Conservation (phyloP, 2,888 invertebrate species). For the Perdita meconis region DNA sequence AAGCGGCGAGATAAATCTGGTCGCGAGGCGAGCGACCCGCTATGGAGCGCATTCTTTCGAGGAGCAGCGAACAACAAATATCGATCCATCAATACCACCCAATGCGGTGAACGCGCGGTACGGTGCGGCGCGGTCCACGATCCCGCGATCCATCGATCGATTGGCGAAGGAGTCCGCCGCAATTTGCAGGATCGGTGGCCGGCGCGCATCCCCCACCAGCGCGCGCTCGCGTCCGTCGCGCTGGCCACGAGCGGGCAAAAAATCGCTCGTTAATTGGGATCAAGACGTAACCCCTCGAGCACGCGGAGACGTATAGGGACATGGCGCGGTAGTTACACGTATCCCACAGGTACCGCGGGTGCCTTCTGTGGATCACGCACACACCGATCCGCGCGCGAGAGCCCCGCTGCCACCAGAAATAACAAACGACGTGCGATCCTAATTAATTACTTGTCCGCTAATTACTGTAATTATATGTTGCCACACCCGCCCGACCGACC, state of each 20-base stretch:
- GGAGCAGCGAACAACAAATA: slow-evolving; percentile 47
- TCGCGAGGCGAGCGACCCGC: slow-evolving; percentile 26
- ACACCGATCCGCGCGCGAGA: slow-evolving; percentile 43
- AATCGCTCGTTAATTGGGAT: slow-evolving; percentile 76
- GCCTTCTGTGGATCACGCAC: slow-evolving; percentile 58
- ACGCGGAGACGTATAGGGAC: slow-evolving; percentile 68
- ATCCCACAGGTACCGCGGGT: slow-evolving; percentile 68
- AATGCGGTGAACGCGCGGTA: slow-evolving; percentile 37
- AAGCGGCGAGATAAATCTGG: slow-evolving; percentile 46
- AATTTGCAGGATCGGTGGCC: slow-evolving; percentile 69
- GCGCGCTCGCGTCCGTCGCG: slow-evolving; percentile 14
- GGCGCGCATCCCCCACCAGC: slow-evolving; percentile 40
- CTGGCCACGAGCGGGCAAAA: slow-evolving; percentile 59
- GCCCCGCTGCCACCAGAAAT: slow-evolving; percentile 71
- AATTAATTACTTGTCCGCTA: slow-evolving; percentile 80
- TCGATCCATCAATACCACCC: slow-evolving; percentile 57
- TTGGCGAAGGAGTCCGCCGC: slow-evolving; percentile 21
- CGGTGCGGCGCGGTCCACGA: slow-evolving; percentile 22
- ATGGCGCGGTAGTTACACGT: slow-evolving; percentile 70
- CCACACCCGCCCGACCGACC: slow-evolving; percentile 70
- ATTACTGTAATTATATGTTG: slow-evolving; percentile 80
- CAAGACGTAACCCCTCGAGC: slow-evolving; percentile 74
- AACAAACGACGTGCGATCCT: slow-evolving; percentile 80
- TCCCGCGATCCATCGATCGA: slow-evolving; percentile 43
- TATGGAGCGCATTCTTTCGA: slow-evolving; percentile 41